Evolutionary conservation across 1,140 invertebrate genomes (phyloP).

Genomic region (Pinna nobilis): DNA sequence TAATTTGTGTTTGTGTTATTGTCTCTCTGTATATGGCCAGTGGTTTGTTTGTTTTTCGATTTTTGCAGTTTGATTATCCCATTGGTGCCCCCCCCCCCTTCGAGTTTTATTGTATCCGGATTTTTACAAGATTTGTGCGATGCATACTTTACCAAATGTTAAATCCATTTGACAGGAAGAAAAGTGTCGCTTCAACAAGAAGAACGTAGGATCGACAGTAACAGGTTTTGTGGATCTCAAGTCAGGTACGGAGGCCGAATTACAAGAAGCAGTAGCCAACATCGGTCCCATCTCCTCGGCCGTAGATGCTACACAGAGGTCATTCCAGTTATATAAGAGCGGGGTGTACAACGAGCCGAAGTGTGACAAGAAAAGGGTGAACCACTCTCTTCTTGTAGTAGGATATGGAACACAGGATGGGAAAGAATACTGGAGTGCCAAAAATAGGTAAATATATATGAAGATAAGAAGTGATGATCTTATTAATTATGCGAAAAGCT

Average conservation of each 20-base stretch:
- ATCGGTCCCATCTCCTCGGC: conserved; percentile 87
- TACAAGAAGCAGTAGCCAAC: conserved; percentile 86
- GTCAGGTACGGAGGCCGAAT: conserved; percentile 78
- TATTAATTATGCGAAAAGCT: no score
- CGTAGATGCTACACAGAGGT: conserved; percentile 89
- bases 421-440: conserved; percentile 78
- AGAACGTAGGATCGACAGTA: conserved; percentile 49
- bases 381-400: conserved; percentile 78
- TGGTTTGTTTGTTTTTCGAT: no score
- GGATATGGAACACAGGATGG: conserved; percentile 78
- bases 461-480: no score
- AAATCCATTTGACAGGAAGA: conserved; percentile 37
- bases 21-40: no score
- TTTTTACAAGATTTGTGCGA: no score
- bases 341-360: conserved; percentile 54
- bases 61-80: no score
- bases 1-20: no score
- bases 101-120: no score
- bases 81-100: no score
- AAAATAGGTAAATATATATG: conserved; percentile 73
- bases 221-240: conserved; percentile 85
- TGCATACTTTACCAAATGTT: no score
- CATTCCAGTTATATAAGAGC: conserved; percentile 81
- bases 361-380: conserved; percentile 61
- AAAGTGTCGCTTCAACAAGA: conserved; percentile 75